Conservation (phyloP, 2,113 vertebrate species). For the Zosterops borbonicus region DNA sequence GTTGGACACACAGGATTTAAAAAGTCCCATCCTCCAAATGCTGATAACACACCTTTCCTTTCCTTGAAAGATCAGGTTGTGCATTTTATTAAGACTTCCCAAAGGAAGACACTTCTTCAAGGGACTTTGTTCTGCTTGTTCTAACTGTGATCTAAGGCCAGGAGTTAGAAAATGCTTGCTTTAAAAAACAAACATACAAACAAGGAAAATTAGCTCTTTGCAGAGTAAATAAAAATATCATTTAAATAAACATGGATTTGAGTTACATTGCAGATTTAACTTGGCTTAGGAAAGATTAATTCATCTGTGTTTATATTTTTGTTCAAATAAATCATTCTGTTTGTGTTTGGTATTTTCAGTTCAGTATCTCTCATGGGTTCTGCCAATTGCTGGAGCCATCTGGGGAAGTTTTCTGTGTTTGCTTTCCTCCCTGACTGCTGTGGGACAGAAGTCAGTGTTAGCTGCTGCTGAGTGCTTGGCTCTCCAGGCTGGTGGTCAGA, state of each 20-base stretch:
- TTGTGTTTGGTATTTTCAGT: not conserved
- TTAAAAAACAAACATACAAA: not conserved
- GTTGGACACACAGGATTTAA: not conserved
- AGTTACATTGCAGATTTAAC: not conserved
- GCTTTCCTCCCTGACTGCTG: not conserved
- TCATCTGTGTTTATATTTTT: conserved; percentile 15
- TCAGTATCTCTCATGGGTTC: not conserved
- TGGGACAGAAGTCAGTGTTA: not conserved
- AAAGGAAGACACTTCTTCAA: not conserved
- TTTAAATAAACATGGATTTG: not conserved
- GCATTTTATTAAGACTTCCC: not conserved
- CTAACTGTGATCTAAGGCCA: not conserved
- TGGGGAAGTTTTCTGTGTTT: not conserved
- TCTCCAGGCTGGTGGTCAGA: not conserved
- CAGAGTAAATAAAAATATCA: not conserved
- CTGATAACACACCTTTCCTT: not conserved
- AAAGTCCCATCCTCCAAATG: not conserved
- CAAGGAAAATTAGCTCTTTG: not conserved
- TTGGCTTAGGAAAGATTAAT: conserved; percentile 24
- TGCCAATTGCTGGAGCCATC: not conserved
- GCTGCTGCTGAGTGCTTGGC: not conserved
- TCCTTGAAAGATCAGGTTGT: not conserved
- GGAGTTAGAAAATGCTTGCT: not conserved
- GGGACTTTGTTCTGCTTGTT: not conserved
- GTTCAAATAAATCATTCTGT: not conserved